These are phyloP conservation scores for Spilosoma lubricipeda DNA, from an alignment of 2,888 invertebrate species.

Conservation along the genomic window DNA sequence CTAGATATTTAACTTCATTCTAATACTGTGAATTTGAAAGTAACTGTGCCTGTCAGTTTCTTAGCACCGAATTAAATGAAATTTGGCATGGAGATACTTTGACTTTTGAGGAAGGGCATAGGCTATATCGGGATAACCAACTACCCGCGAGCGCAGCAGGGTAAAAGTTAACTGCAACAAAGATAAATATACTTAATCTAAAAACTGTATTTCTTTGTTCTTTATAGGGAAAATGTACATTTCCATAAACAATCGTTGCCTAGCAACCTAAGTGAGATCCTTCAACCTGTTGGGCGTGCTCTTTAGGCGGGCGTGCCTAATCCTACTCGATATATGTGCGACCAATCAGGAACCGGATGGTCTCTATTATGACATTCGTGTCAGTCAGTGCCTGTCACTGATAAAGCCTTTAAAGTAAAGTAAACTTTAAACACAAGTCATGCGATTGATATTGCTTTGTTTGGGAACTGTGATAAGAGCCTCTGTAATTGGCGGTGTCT, in stretches of 20 bases:
- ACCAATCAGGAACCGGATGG: constrained; percentile 78
- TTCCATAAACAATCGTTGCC: constrained; percentile 48
- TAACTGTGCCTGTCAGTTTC: too few species aligned
- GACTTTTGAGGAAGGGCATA: too few species aligned
- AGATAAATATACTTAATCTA: too few species aligned
- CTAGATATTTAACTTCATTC: too few species aligned
- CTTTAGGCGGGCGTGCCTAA: constrained; percentile 55
- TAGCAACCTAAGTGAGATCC: constrained; percentile 60
- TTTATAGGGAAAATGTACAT: too few species aligned
- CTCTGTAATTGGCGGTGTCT: constrained; percentile 67
- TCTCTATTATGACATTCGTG: constrained; percentile 78
- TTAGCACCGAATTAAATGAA: too few species aligned
- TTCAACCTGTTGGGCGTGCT: constrained; percentile 58
- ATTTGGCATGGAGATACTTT: too few species aligned
- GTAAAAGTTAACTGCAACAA: too few species aligned
- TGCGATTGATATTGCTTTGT: constrained; percentile 40
- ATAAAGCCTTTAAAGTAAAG: constrained; percentile 31
- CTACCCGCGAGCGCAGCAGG: too few species aligned
- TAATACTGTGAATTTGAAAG: too few species aligned
- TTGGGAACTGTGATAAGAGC: constrained; percentile 37
- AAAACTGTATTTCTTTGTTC: too few species aligned
- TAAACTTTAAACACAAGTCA: constrained; percentile 33
- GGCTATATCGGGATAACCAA: too few species aligned
- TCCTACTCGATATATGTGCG: constrained; percentile 39
- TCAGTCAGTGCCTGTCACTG: constrained; percentile 72